phyloP scores from a whole-genome alignment of 2,797 vertebrate species.

The Mus minutoides region DNA sequence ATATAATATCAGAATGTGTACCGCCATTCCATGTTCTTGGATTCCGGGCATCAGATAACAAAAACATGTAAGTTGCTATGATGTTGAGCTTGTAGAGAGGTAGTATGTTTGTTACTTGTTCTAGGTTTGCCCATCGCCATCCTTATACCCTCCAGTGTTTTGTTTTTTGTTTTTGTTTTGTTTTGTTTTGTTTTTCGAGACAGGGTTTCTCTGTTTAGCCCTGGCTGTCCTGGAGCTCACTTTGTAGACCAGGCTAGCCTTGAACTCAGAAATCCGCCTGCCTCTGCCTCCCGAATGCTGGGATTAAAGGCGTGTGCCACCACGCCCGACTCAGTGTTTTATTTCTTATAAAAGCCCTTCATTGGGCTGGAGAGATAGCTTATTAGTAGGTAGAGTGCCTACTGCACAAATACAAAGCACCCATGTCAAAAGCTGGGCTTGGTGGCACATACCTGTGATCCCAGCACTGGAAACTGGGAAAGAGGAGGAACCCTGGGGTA shows the following conservation, averaged over 20 bases:
- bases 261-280: too few species aligned
- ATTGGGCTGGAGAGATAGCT: background rate
- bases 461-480: background rate
- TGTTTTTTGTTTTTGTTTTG: too few species aligned
- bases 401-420: background rate
- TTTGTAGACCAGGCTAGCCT: too few species aligned
- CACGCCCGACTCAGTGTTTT: background rate
- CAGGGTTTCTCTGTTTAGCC: too few species aligned
- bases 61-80: background rate
- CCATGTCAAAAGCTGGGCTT: background rate
- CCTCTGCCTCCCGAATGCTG: too few species aligned
- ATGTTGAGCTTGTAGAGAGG: background rate
- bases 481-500: background rate
- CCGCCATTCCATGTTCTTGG: background rate
- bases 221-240: too few species aligned
- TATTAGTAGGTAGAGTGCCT: background rate
- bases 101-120: background rate
- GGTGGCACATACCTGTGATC: background rate
- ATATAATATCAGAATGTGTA: background rate
- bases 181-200: too few species aligned
- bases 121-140: background rate
- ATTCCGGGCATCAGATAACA: background rate
- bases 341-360: background rate
- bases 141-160: background rate
- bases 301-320: too few species aligned